A percentile compares a stretch with the other conserved stretches of the same genome.
Conservation (phyloP, 53 echinoderm and acorn worm genomes). For the Glandiceps talaboti region DNA sequence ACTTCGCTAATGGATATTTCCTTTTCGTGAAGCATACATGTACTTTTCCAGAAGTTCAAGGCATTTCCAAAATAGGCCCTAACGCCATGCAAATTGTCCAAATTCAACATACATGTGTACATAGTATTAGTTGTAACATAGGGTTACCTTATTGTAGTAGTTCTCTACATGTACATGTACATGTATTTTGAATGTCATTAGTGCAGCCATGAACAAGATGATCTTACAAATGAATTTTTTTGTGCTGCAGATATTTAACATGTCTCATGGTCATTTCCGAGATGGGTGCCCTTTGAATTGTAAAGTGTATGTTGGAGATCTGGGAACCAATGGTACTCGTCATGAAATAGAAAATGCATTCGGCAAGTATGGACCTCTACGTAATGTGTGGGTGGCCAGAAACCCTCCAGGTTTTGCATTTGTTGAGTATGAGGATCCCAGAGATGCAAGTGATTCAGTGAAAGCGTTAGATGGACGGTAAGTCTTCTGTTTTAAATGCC, state of each 20-base stretch:
- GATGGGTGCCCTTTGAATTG: conserved; percentile 42
- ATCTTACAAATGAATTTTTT: neutral
- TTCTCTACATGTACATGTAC: too few species aligned
- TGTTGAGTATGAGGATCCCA: conserved; percentile 61
- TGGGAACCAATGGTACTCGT: conserved; percentile 41
- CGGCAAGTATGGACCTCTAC: conserved; percentile 35
- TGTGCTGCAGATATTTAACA: neutral
- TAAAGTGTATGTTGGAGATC: conserved; percentile 88
- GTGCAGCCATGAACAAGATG: too few species aligned
- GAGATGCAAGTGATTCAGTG: conserved; percentile 73
- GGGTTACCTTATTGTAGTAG: too few species aligned
- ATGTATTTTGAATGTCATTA: too few species aligned
- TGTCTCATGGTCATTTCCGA: conserved; percentile 22
- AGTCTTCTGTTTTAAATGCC: too few species aligned
- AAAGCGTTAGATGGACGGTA: conserved; percentile 62
- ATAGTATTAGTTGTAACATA: too few species aligned
- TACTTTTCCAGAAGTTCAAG: too few species aligned
- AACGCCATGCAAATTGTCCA: too few species aligned
- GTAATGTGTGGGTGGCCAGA: conserved; percentile 85
- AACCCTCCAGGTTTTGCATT: conserved; percentile 97
- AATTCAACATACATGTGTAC: too few species aligned
- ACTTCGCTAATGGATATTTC: too few species aligned
- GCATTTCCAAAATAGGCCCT: too few species aligned
- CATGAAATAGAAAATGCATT: conserved; percentile 63
- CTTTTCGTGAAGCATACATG: too few species aligned